phyloP scores from a whole-genome alignment of 53 echinoderm and acorn worm species.

The Zoroaster sp. region DNA sequence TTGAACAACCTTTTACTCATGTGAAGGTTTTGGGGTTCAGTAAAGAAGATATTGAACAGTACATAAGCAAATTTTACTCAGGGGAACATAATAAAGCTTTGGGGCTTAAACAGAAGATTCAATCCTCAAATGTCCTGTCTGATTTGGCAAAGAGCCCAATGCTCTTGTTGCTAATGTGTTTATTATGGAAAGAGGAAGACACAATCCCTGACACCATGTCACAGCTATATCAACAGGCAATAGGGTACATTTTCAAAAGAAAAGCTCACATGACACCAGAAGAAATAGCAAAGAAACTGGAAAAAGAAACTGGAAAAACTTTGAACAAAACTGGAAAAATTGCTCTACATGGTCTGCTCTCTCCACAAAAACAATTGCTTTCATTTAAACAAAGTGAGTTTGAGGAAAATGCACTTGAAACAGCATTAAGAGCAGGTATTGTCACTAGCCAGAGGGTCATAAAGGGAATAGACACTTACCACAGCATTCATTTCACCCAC shows the following conservation, averaged over 20 bases:
- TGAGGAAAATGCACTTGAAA: background rate
- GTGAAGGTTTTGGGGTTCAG: background rate
- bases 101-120: background rate
- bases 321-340: background rate
- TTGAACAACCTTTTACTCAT: background rate
- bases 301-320: too few relatives aligned
- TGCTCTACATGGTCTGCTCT: background rate
- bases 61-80: background rate
- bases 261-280: background rate
- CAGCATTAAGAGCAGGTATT: background rate
- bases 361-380: background rate
- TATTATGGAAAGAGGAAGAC: background rate
- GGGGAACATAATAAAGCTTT: background rate
- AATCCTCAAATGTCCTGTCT: background rate
- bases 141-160: conserved; percentile 1
- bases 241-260: background rate
- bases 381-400: background rate
- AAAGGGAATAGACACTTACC: background rate
- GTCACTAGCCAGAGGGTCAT: background rate
- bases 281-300: too few relatives aligned
- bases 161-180: conserved; percentile 11
- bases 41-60: background rate
- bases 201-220: background rate
- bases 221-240: background rate
- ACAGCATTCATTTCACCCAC: background rate